Percentiles rank a stretch among this genome's conserved stretches.
Conservation (phyloP, 1,140 invertebrate genomes). For the Neotoxoptera formosana region DNA sequence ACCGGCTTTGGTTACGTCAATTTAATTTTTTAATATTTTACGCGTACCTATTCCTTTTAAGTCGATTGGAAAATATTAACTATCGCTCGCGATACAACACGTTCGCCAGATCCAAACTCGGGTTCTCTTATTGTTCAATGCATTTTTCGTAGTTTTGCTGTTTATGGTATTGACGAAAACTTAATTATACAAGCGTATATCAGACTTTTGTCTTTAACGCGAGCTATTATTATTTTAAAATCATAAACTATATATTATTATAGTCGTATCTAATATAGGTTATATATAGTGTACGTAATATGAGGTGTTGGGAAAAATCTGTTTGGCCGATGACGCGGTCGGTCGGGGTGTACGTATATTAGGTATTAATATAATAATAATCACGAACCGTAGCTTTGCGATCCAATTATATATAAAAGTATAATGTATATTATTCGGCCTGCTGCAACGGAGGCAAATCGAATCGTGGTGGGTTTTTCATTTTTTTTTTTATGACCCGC, state of each 20-base stretch:
- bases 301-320: slow-evolving; percentile 1
- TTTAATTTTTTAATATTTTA: not conserved
- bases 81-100: too few relatives aligned
- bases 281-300: too few relatives aligned
- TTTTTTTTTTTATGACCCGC: not conserved
- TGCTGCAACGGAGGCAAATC: not conserved
- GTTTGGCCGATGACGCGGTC: not conserved
- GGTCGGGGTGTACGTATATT: not conserved
- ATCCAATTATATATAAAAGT: slow-evolving; percentile 10
- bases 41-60: not conserved
- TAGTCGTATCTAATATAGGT: not conserved
- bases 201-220: not conserved
- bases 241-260: not conserved
- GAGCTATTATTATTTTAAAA: not conserved
- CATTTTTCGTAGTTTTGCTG: not conserved
- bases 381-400: not conserved
- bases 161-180: not conserved
- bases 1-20: not conserved
- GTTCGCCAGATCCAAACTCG: not conserved
- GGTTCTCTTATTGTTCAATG: not conserved
- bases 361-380: slow-evolving; percentile 6
- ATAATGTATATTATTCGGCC: not conserved
- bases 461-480: not conserved
- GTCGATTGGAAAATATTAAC: not conserved
- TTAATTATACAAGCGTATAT: not conserved